These are phyloP conservation scores for Mormyrus hasselquistii DNA, from an alignment of 2,797 vertebrate species.

Conservation along the genomic window DNA sequence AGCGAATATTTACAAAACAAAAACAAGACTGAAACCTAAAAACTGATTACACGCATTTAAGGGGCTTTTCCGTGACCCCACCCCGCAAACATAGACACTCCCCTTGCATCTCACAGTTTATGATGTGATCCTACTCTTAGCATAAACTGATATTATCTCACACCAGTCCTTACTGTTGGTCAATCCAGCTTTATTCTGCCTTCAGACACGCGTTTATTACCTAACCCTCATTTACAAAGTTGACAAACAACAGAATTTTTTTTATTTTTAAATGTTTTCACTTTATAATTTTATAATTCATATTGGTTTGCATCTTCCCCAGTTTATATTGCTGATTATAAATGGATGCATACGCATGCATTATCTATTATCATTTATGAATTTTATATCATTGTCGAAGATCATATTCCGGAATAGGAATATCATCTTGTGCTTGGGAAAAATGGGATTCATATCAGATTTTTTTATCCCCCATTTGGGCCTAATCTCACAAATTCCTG, in stretches of 20 bases:
- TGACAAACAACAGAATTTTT: background rate
- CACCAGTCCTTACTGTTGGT: background rate
- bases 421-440: background rate
- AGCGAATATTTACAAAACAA: background rate
- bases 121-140: background rate
- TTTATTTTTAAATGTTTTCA: background rate
- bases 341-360: background rate
- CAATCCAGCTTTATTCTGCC: background rate
- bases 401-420: background rate
- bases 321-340: background rate
- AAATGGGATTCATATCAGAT: background rate
- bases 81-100: background rate
- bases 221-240: background rate
- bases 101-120: background rate
- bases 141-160: background rate
- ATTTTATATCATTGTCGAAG: background rate
- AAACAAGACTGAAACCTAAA: background rate
- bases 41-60: background rate
- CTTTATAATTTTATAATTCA: background rate
- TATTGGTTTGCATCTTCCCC: background rate
- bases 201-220: background rate
- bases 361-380: background rate
- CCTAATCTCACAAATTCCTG: background rate
- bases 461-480: background rate
- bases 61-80: background rate